Base-by-base conservation (phyloP, 2,113 vertebrate genomes). In the Bubo bubo region DNA sequence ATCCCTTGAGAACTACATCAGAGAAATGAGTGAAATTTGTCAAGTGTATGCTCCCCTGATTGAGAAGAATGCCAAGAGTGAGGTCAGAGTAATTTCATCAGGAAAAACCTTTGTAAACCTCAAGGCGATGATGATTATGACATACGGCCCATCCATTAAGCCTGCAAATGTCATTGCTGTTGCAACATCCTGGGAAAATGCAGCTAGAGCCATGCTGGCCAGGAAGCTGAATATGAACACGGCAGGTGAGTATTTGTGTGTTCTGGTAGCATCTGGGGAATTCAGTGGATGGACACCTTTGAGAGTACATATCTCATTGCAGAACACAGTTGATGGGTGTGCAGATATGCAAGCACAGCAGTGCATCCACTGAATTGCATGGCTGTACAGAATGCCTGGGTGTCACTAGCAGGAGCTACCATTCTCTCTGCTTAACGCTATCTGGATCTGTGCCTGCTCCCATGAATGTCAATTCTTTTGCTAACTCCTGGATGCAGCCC, bases 51-150 rank as follows among this genome's bases (percentile, higher is more conserved):
- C 98, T 28, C 89, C 56, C n/a, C 97, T 98, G 81, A 98, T 99
- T 14, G 98, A 99, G 90, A 96, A 96, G 12, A 98, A 98, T 39
- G 98, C 99, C 14, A 95, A 94, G 10, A 96, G 88, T 18, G 97
- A 95, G 1, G 99, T 99, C 81, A 98, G 94, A 93, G 98, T 99
- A 49, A 84, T 99, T 8, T 98, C 99, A 82, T 98, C 98, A 10
- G 99, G 99, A 17, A 98, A 98, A 92, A 96, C 90, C 19, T 98
- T 98, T 27, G 88, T 98, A 93, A 99, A 99, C 91, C 97, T 99
- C 30, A 99, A 99, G 74, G 97, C 99, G 0, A 90, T 87, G 0
- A 86, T 99, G 75, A 98, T 99, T 14, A 88, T 97, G 50, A 96
- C 95, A 10, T 96, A 87, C 0, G 98, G 98, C 8, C 95, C 95